These are phyloP conservation scores for Diploscapter pachys DNA, from an alignment of 1,140 invertebrate species.

Conservation along the genomic window DNA sequence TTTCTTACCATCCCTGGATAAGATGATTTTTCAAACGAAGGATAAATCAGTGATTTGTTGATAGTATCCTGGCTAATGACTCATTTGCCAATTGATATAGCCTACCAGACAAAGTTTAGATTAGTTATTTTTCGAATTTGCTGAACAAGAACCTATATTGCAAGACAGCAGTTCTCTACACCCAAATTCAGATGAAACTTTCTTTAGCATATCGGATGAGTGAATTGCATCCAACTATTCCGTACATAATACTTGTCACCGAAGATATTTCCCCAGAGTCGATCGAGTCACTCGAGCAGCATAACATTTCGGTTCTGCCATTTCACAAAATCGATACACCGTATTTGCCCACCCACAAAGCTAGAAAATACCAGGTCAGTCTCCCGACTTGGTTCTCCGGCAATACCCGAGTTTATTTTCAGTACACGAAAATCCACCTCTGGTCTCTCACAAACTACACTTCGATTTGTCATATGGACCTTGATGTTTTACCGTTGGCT, in stretches of 20 bases:
- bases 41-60: background rate
- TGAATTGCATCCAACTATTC: conserved; percentile 26
- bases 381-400: background rate
- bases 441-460: conserved; percentile 46
- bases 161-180: background rate
- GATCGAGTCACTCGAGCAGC: conserved; percentile 14
- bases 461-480: conserved; percentile 39
- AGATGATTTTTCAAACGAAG: conserved; percentile 13
- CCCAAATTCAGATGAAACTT: background rate
- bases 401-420: conserved; percentile 5
- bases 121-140: background rate
- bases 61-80: conserved; percentile 1
- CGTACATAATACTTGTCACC: conserved; percentile 38
- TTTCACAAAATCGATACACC: conserved; percentile 44
- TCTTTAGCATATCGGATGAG: conserved; percentile 25
- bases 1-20: too few species aligned
- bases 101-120: background rate
- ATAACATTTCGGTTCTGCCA: conserved; percentile 24
- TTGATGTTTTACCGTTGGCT: conserved; percentile 37
- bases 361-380: conserved; percentile 43
- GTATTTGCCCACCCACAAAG: conserved; percentile 34
- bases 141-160: conserved; percentile 13
- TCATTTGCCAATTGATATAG: too few species aligned
- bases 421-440: conserved; percentile 51
- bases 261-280: conserved; percentile 34